These are phyloP conservation scores for Dendrolimus pini DNA, from an alignment of 2,888 invertebrate species.

Conservation along the genomic window DNA sequence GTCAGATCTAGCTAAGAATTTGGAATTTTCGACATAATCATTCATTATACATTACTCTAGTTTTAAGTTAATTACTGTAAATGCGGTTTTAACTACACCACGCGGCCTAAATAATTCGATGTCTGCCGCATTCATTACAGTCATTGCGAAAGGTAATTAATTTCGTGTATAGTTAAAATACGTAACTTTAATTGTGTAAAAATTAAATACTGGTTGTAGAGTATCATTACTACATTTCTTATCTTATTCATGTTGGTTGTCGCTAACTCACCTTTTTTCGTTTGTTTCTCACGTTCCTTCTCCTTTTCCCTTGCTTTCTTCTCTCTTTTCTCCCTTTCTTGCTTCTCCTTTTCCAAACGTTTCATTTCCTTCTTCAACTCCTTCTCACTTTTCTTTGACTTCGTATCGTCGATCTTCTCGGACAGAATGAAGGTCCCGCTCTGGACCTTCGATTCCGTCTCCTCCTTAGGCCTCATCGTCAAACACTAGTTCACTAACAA, in stretches of 20 bases:
- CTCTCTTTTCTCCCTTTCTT: constrained; percentile 66
- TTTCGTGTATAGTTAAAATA: background rate
- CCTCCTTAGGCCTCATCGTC: constrained; percentile 66
- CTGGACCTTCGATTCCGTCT: constrained; percentile 54
- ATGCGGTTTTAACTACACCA: background rate
- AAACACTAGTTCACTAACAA: constrained; percentile 15
- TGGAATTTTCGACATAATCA: constrained; percentile 1
- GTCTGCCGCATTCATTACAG: background rate
- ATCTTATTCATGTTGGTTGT: no score
- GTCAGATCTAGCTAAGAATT: background rate
- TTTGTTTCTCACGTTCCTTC: constrained; percentile 62
- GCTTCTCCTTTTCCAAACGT: constrained; percentile 67
- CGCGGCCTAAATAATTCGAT: background rate
- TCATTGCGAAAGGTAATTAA: background rate
- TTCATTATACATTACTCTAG: constrained; percentile 5
- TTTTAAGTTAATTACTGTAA: background rate
- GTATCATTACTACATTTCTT: no score
- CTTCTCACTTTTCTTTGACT: constrained; percentile 64
- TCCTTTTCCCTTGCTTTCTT: constrained; percentile 72
- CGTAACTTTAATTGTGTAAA: background rate
- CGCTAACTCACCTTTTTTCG: constrained; percentile 54
- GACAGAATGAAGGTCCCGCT: constrained; percentile 74
- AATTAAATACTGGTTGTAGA: no score
- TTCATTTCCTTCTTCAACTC: constrained; percentile 73
- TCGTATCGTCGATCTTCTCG: constrained; percentile 73